phyloP scores from a whole-genome alignment of 2,888 invertebrate species.

The Pocota personata region DNA sequence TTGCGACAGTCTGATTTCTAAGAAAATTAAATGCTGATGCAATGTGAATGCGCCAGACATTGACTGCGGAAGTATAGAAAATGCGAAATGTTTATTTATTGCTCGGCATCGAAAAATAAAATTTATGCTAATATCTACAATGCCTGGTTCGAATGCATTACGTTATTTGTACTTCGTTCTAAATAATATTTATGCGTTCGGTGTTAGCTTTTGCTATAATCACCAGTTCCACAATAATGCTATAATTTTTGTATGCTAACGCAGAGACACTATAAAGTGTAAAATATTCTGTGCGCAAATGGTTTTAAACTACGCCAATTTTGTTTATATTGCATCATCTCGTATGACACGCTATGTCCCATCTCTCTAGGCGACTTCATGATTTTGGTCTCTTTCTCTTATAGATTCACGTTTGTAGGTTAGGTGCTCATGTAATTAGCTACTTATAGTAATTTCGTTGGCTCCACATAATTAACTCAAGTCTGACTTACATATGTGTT shows the following conservation, averaged over 20 bases:
- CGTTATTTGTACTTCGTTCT: no score
- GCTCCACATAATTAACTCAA: no score
- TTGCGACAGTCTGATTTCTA: not conserved
- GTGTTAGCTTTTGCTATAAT: no score
- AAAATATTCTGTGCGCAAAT: no score
- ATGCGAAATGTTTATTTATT: no score
- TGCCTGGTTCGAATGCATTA: no score
- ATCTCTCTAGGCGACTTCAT: not conserved
- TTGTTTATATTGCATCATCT: conserved; percentile 9
- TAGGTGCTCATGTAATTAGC: not conserved
- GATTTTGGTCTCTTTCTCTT: not conserved
- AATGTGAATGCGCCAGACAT: not conserved
- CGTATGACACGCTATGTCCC: not conserved
- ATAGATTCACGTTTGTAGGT: not conserved
- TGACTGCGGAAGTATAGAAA: not conserved
- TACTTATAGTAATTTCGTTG: not conserved
- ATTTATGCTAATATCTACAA: no score
- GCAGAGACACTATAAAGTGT: no score
- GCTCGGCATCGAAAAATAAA: no score
- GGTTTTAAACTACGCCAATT: not conserved
- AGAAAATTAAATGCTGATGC: not conserved
- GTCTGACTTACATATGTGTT: not conserved
- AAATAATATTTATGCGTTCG: no score
- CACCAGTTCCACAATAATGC: no score
- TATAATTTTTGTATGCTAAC: no score